Evolutionary conservation across 2,888 invertebrate genomes (phyloP).

Genomic region (Anthrax anthrax): DNA sequence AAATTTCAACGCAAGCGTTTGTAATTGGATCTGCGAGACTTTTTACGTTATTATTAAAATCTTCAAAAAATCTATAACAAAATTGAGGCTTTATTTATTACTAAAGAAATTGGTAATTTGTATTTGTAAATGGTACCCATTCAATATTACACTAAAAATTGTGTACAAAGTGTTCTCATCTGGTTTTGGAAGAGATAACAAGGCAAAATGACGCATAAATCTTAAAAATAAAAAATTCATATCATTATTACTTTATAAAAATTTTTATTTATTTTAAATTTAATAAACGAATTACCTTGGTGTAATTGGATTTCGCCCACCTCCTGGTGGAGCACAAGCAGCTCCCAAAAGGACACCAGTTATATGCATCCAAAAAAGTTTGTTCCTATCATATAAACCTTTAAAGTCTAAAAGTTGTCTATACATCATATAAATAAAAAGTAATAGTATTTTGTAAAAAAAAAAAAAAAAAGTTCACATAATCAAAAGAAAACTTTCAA

Average conservation of each 20-base stretch:
- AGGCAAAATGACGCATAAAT: conserved; percentile 77
- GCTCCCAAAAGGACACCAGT: conserved; percentile 72
- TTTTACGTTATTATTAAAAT: conserved; percentile 57
- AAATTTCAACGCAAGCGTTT: conserved; percentile 70
- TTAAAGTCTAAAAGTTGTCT: conserved; percentile 32
- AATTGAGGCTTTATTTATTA: too few species aligned
- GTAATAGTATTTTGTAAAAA: background rate
- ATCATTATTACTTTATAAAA: too few species aligned
- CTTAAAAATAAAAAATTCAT: conserved; percentile 26
- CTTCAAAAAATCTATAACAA: conserved; percentile 54
- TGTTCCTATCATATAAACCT: conserved; percentile 80
- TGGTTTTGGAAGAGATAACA: conserved; percentile 71
- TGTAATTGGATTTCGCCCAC: conserved; percentile 74
- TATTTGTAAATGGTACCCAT: conserved; percentile 17
- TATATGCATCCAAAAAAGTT: conserved; percentile 80
- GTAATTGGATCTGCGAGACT: conserved; percentile 58
- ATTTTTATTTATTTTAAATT: too few species aligned
- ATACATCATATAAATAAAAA: background rate
- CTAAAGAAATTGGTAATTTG: conserved; percentile 22
- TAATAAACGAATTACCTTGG: conserved; percentile 30
- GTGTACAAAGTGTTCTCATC: conserved; percentile 33
- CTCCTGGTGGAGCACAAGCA: conserved; percentile 84
- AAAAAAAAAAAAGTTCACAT: background rate
- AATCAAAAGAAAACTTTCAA: conserved; percentile 19
- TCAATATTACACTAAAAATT: conserved; percentile 29